phyloP scores from a whole-genome alignment of 2,797 vertebrate species.

The Morus bassanus region DNA sequence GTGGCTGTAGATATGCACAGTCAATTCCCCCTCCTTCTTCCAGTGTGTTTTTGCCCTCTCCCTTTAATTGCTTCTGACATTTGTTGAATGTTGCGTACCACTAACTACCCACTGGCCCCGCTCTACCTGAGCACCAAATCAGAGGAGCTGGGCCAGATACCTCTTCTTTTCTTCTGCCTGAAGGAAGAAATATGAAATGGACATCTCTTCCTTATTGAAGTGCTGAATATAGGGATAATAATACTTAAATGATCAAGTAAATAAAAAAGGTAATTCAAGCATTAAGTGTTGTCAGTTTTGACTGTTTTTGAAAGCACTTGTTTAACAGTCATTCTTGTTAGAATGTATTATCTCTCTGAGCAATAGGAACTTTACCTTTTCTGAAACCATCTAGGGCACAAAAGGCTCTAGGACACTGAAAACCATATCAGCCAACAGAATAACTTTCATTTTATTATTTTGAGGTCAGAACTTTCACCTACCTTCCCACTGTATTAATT shows the following conservation, averaged over 20 bases:
- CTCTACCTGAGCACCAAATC: background rate
- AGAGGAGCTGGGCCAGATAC: background rate
- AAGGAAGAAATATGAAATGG: background rate
- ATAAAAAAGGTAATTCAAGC: background rate
- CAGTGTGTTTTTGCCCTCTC: background rate
- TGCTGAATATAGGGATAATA: background rate
- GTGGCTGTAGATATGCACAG: background rate
- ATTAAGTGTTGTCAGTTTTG: background rate
- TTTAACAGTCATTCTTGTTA: background rate
- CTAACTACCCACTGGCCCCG: background rate
- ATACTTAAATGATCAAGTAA: background rate
- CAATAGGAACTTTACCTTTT: background rate
- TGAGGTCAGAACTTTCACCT: conserved; percentile 27
- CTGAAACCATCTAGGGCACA: background rate
- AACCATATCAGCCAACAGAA: background rate
- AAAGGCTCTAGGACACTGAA: background rate
- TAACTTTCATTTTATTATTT: conserved; percentile 22
- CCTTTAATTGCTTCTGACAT: background rate
- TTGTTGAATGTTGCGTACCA: background rate
- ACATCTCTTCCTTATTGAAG: background rate
- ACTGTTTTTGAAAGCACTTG: background rate
- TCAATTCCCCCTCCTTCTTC: background rate
- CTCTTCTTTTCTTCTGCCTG: background rate
- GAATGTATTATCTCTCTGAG: background rate
- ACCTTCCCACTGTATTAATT: background rate